phyloP scores from a whole-genome alignment of 2,888 invertebrate genomes.

The Troides helena region DNA sequence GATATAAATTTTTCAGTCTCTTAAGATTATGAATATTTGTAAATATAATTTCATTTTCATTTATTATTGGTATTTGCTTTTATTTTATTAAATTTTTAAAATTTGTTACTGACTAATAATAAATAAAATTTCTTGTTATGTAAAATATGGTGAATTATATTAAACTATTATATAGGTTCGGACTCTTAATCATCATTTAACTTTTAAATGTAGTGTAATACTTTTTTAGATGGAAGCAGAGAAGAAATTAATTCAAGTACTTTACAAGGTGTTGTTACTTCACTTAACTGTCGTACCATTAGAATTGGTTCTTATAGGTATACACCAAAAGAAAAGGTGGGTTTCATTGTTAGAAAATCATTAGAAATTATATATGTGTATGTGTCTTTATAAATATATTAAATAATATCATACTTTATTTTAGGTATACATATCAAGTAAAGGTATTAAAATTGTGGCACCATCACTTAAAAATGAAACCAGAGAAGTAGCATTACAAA shows the following conservation, averaged over 20 bases:
- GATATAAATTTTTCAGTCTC: no score
- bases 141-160: no score
- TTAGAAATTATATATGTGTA: not conserved
- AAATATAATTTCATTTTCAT: no score
- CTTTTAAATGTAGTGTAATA: slow-evolving; percentile 19
- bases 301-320: slow-evolving; percentile 92
- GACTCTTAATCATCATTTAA: not conserved
- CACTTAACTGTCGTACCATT: slow-evolving; percentile 86
- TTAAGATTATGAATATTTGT: no score
- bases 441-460: slow-evolving; percentile 82
- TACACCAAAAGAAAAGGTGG: slow-evolving; percentile 85
- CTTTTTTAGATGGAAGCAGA: slow-evolving; percentile 75
- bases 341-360: slow-evolving; percentile 12
- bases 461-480: slow-evolving; percentile 79
- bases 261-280: slow-evolving; percentile 73
- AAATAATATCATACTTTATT: slow-evolving; percentile 6
- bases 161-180: no score
- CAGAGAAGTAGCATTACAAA: slow-evolving; percentile 81
- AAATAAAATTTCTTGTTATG: no score
- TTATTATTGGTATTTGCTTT: no score
- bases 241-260: slow-evolving; percentile 71
- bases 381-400: not conserved
- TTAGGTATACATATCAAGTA: slow-evolving; percentile 79
- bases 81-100: no score
- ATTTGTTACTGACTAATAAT: no score